Evolutionary conservation across 2,888 invertebrate genomes (phyloP).

Genomic region (Andrena camellia): DNA sequence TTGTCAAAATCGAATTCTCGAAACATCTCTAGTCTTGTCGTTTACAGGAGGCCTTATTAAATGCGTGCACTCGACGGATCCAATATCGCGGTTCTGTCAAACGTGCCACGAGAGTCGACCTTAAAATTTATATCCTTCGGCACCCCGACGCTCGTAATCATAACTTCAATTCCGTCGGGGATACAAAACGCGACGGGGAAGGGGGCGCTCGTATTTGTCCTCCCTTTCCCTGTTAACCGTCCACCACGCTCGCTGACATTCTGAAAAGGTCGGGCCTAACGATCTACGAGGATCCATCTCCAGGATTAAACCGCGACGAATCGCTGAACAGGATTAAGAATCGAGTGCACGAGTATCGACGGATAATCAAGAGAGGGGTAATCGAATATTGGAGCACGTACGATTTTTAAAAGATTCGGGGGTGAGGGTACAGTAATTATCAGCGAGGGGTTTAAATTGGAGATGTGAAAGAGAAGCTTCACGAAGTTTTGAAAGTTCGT

Average conservation of each 20-base stretch:
- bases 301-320: slow-evolving; percentile 41
- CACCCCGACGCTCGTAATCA: slow-evolving; percentile 60
- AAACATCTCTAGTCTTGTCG: slow-evolving; percentile 1
- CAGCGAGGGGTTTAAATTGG: no score
- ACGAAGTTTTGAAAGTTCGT: no score
- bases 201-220: slow-evolving; percentile 39
- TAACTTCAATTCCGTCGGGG: slow-evolving; percentile 60
- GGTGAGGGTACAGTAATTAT: background rate
- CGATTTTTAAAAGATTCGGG: background rate
- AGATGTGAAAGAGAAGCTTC: no score
- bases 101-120: slow-evolving; percentile 32
- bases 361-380: slow-evolving; percentile 31
- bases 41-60: slow-evolving; percentile 49
- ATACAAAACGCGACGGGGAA: slow-evolving; percentile 17
- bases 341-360: slow-evolving; percentile 25
- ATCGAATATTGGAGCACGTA: slow-evolving; percentile 21
- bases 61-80: slow-evolving; percentile 38
- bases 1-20: slow-evolving; percentile 20
- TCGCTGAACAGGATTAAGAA: slow-evolving; percentile 1
- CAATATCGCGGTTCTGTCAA: slow-evolving; percentile 56
- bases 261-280: slow-evolving; percentile 64
- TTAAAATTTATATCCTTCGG: slow-evolving; percentile 65
- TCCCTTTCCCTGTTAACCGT: slow-evolving; percentile 38
- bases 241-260: slow-evolving; percentile 57
- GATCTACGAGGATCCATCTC: slow-evolving; percentile 38